Conservation (phyloP, 2,797 vertebrate species). For the Coilia nasus region DNA sequence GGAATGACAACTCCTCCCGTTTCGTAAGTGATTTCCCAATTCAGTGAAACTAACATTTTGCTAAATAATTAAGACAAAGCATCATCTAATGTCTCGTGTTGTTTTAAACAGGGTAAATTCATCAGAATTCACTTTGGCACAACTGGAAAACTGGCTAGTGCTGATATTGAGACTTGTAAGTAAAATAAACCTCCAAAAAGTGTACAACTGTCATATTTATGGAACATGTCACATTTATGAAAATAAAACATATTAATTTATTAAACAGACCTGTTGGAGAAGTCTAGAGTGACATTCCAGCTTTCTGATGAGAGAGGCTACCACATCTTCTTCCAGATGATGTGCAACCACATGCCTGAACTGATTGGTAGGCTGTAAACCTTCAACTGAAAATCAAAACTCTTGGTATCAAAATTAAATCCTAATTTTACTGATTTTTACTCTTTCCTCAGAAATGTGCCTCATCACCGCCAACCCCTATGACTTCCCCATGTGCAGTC, state of each 20-base stretch:
- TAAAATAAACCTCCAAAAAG: background rate
- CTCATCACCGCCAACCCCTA: slow-evolving; percentile 89
- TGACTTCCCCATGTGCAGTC: slow-evolving; percentile 83
- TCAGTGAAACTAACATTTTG: too few species aligned
- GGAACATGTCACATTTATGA: background rate
- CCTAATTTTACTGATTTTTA: background rate
- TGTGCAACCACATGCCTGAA: slow-evolving; percentile 85
- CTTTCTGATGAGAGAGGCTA: slow-evolving; percentile 85
- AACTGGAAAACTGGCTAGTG: slow-evolving; percentile 50
- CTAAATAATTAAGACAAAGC: too few species aligned
- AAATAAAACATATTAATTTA: slow-evolving; percentile 28
- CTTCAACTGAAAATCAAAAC: background rate
- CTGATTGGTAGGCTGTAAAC: slow-evolving; percentile 74
- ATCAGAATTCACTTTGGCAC: slow-evolving; percentile 54
- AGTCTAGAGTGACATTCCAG: slow-evolving; percentile 87
- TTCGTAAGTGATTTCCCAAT: slow-evolving; percentile 79
- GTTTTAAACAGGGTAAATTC: slow-evolving; percentile 45
- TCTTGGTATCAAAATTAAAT: background rate
- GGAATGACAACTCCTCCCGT: slow-evolving; percentile 90
- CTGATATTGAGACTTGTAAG: slow-evolving; percentile 55
- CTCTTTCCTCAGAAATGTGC: slow-evolving; percentile 75
- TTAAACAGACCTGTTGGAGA: slow-evolving; percentile 83
- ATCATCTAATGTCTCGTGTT: too few species aligned
- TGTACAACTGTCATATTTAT: background rate
- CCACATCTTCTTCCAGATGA: slow-evolving; percentile 89